Evolutionary conservation across 2,797 vertebrate species (phyloP).

Genomic region (Malurus leucopterus): DNA sequence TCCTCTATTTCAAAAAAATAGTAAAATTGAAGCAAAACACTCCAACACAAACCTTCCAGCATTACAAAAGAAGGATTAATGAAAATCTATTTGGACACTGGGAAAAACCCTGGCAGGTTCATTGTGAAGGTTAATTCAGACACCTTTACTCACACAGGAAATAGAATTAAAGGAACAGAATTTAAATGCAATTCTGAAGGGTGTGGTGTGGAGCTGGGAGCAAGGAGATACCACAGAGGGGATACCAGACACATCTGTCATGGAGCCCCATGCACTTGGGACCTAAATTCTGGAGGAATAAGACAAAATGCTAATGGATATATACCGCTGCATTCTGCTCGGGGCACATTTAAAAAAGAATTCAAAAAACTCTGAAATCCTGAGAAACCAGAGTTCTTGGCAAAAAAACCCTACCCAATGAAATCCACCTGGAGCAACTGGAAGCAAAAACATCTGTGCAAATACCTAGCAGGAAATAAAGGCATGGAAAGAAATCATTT

Average conservation of each 20-base stretch:
- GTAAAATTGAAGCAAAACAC: background rate
- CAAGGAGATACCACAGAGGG: background rate
- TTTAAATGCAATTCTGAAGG: background rate
- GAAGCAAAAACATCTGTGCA: background rate
- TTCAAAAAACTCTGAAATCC: background rate
- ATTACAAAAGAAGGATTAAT: background rate
- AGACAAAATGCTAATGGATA: background rate
- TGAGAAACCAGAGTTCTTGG: background rate
- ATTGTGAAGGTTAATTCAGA: background rate
- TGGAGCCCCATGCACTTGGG: background rate
- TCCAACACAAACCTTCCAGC: background rate
- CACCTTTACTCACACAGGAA: background rate
- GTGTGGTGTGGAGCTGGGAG: background rate
- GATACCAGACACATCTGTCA: background rate
- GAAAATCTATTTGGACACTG: background rate
- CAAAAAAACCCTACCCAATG: background rate
- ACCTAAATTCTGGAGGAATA: background rate
- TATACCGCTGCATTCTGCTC: background rate
- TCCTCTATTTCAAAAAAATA: background rate
- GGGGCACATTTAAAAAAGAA: background rate
- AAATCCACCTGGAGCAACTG: background rate
- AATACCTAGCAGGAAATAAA: slow-evolving; percentile 11
- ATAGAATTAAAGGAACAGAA: background rate
- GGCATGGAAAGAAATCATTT: background rate
- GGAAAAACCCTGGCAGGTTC: background rate